A percentile compares a stretch with the other conserved stretches of the same genome.
Conservation (phyloP, 2,888 invertebrate species). For the Nectonema munidae region DNA sequence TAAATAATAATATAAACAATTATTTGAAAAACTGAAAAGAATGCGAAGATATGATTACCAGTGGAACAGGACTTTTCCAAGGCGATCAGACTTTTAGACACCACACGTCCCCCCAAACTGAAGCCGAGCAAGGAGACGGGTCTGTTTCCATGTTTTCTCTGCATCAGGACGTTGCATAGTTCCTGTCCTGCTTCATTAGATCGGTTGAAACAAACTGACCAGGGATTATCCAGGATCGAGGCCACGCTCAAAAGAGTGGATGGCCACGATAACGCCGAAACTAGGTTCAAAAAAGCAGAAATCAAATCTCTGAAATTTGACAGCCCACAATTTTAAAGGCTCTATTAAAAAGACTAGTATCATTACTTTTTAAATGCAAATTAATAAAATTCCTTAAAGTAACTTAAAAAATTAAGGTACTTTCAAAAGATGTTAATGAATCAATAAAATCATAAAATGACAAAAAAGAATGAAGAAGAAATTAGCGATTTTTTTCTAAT, state of each 20-base stretch:
- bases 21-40: neutral
- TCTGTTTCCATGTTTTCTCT: constrained; percentile 26
- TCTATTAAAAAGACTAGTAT: too few species aligned
- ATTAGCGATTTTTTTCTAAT: too few species aligned
- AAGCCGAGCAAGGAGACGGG: constrained; percentile 21
- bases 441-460: too few species aligned
- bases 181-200: constrained; percentile 32
- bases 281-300: constrained; percentile 25
- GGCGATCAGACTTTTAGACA: constrained; percentile 30
- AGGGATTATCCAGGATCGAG: constrained; percentile 33
- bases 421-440: too few species aligned
- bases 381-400: too few species aligned
- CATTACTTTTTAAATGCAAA: too few species aligned
- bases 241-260: constrained; percentile 30
- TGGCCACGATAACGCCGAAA: constrained; percentile 35
- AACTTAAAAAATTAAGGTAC: too few species aligned
- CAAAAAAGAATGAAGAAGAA: too few species aligned
- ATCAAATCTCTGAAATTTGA: constrained; percentile 7
- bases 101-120: constrained; percentile 35
- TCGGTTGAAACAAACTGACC: constrained; percentile 33
- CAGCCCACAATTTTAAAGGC: too few species aligned
- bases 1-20: neutral
- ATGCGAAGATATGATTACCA: constrained; percentile 14
- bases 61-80: constrained; percentile 26
- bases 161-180: constrained; percentile 32